These are phyloP conservation scores for Cossypha niveicapilla DNA, from an alignment of 2,797 vertebrate species.

Conservation along the genomic window DNA sequence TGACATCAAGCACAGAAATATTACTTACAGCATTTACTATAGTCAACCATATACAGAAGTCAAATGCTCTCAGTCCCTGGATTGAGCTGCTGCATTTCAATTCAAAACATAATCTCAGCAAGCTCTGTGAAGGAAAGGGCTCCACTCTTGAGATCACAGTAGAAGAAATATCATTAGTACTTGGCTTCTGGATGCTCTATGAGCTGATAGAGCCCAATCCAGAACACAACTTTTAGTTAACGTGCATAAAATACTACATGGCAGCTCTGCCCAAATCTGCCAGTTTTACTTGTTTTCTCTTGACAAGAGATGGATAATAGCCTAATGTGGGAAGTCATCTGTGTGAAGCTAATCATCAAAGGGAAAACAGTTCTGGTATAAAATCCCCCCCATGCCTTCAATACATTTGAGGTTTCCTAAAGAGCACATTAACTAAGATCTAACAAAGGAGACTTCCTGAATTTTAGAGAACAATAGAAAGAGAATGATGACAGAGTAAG, in stretches of 20 bases:
- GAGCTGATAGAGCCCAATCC: background rate
- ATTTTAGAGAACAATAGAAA: background rate
- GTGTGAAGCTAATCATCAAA: background rate
- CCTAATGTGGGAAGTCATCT: background rate
- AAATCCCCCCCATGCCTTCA: background rate
- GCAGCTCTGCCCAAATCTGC: background rate
- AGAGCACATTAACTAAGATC: background rate
- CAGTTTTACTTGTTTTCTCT: background rate
- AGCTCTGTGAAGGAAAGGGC: background rate
- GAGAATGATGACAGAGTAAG: background rate
- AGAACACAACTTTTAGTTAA: background rate
- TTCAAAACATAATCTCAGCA: background rate
- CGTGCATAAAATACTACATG: background rate
- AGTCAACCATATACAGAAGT: background rate
- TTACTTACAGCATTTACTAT: background rate
- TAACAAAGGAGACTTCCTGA: background rate
- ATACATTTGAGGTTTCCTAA: background rate
- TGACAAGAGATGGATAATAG: background rate
- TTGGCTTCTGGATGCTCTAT: background rate
- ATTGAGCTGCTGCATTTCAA: background rate
- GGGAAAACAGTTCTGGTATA: background rate
- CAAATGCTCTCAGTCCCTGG: background rate
- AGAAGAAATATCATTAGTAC: background rate
- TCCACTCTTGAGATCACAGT: background rate
- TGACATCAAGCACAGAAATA: background rate